Evolutionary conservation across 2,888 invertebrate species (phyloP).

Genomic region (Zhengitettix transpicula): DNA sequence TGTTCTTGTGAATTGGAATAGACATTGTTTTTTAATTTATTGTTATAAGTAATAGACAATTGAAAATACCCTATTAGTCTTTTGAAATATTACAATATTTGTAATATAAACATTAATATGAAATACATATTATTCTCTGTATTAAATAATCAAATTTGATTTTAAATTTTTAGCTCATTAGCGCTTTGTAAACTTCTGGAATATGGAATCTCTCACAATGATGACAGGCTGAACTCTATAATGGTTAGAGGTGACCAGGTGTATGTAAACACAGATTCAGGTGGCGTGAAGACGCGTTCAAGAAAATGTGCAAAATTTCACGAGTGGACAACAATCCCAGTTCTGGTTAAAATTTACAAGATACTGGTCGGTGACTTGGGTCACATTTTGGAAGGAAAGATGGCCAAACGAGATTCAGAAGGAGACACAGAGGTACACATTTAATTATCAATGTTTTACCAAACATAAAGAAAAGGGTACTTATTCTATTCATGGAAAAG

Average conservation of each 20-base stretch:
- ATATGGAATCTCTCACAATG: conserved; percentile 46
- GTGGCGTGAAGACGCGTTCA: conserved; percentile 18
- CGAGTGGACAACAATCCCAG: conserved; percentile 43
- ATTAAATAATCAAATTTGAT: not conserved
- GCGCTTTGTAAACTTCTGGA: conserved; percentile 51
- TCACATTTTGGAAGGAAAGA: conserved; percentile 33
- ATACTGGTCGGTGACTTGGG: conserved; percentile 46
- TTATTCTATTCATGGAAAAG: too few relatives aligned
- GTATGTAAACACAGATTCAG: conserved; percentile 12
- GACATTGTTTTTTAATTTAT: too few relatives aligned
- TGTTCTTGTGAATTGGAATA: too few relatives aligned
- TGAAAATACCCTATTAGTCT: not conserved
- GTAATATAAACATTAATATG: not conserved
- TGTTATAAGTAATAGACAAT: too few relatives aligned
- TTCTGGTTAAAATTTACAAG: conserved; percentile 54
- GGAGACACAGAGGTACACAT: too few relatives aligned
- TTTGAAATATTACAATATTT: too few relatives aligned
- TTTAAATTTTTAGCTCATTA: conserved; percentile 29
- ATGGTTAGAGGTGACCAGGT: conserved; percentile 39
- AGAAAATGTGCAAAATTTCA: conserved; percentile 32
- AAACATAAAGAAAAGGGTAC: too few relatives aligned
- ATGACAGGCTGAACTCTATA: conserved; percentile 36
- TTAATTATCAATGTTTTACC: too few relatives aligned
- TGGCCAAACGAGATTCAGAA: conserved; percentile 14
- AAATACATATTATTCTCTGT: not conserved